Evolutionary conservation across 2,797 vertebrate genomes (phyloP), one percentile per base, ranked within the genome.

Genomic region (Setipinna tenuifilis): DNA sequence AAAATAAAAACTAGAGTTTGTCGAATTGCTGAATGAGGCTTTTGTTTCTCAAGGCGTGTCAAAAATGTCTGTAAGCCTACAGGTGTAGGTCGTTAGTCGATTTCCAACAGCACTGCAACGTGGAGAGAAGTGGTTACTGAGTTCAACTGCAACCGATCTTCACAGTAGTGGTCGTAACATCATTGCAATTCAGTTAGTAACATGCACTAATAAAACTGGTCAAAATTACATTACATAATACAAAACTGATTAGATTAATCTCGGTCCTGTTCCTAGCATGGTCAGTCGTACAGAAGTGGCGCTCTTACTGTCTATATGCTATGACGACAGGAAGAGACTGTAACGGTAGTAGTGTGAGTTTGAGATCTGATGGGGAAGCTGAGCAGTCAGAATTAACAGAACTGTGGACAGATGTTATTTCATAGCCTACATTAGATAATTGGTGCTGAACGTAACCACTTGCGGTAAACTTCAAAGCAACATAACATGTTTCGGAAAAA

Each of bases 401-500:
- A 31, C 16, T 78, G 71, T 10, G 16, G 71, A 78, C 71, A 41
- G 71, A 78, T 78, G 71, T 19, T 35, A 78, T 78, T 78, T 44
- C 19, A 78, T 44, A 6, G 6, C 31, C 35, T 19, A 21, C 31
- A 3, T 14, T 71, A 31, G 31, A 19, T 41, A 41, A 78, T 44
- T 10, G 2, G 19, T 44, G 7, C 31, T 78, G 5, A 44, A 78
- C 35, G 12, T 17, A 17, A 35, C 1, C 12, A 44, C 35, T 17
- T 44, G 6, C 5, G 0, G 7, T 2, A 41, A 41, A 44, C 16
- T 78, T 10, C 9, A 28, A 28, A 16, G 28, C 12, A 31, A 44
- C 41, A 94, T 93, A 83, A 97, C 99, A 97, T 99, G 99, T 94
- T 95, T 85, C 94, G 97, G 91, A 99, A 99, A 94, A 99, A 97